Evolutionary conservation across 1,140 invertebrate species (phyloP), one percentile per base, ranked within the genome.

Genomic region (Helicoverpa armigera): DNA sequence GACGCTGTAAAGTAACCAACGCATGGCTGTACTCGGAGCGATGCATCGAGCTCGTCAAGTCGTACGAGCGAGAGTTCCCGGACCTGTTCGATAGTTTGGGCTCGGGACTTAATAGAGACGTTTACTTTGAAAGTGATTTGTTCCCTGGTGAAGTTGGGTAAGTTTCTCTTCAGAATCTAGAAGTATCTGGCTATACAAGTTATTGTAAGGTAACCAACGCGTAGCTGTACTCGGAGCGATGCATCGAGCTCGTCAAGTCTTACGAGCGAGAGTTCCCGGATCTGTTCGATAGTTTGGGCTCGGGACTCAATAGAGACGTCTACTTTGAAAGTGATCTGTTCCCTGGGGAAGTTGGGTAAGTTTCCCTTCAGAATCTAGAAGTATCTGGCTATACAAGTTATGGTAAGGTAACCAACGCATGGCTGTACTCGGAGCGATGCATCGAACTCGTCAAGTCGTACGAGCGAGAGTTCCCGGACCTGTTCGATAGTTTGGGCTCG

Each of bases 1-100:
- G 95, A 70, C 97, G 97, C 88, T 93, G 93, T 58, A 75, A 77
- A 4, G 89, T 95, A 0, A 96, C 96, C 14, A 96, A 96, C 82
- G 91, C 96, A 29, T 99, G 98, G 98, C 90, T 96, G 9, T 99
- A 99, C 90, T 98, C 98, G 1, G 85, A 95, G n/a, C 97, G 97
- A 85, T 96, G 97, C 13, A 86, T 98, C 0, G 94, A 97, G n/a
- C 90, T 97, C 0, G 96, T 99, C 16, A 86, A 92, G 31, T 91
- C 95, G 2, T 99, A 98, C 89, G 96, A 97, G 79, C 70, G 94
- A 11, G 95, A 96, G 80, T 99, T 96, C 94, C 97, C 98, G 0
- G 96, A 97, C 1, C 84, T 99, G 2, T 97, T 99, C 87, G 95
- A 97, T 60, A 95, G 95, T 85, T 88, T 98, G 56, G 85, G 95